Conservation (phyloP, 2,888 invertebrate genomes). For the Ectemnius continuus region DNA sequence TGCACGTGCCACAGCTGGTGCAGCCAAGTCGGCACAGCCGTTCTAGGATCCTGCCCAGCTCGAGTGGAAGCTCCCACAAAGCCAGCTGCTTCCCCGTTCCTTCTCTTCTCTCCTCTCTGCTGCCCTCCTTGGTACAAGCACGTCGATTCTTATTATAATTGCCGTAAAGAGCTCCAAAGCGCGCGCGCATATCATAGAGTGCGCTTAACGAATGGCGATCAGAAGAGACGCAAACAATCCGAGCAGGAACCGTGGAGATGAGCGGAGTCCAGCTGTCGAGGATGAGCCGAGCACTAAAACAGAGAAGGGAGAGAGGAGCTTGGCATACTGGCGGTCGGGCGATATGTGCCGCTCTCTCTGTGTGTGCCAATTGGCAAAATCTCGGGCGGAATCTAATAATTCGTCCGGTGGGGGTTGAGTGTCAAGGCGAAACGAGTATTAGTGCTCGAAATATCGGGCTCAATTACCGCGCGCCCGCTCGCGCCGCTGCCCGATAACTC, state of each 20-base stretch:
- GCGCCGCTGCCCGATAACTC: conserved; percentile 31
- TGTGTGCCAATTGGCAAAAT: neutral
- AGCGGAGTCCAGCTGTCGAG: conserved; percentile 43
- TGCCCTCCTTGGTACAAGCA: conserved; percentile 60
- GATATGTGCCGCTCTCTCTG: too few relatives aligned
- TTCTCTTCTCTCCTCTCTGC: too few relatives aligned
- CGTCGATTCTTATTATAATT: conserved; percentile 66
- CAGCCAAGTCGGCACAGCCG: conserved; percentile 10
- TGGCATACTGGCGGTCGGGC: neutral
- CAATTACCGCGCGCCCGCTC: neutral
- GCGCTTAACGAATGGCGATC: conserved; percentile 63
- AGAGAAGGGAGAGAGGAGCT: conserved; percentile 8
- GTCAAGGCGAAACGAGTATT: neutral
- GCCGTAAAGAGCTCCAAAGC: conserved; percentile 71
- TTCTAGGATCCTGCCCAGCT: too few relatives aligned
- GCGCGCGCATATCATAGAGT: conserved; percentile 64
- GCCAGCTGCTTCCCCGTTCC: conserved; percentile 11
- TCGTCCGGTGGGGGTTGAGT: neutral
- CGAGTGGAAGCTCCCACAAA: conserved; percentile 39
- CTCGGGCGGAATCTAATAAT: conserved; percentile 1
- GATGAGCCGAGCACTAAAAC: conserved; percentile 63
- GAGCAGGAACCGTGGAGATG: conserved; percentile 59
- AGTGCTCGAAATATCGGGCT: neutral
- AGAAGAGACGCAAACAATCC: conserved; percentile 64
- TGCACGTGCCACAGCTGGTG: conserved; percentile 17